Evolutionary conservation across 2,797 vertebrate species (phyloP).

Genomic region (Pangasius macronema): DNA sequence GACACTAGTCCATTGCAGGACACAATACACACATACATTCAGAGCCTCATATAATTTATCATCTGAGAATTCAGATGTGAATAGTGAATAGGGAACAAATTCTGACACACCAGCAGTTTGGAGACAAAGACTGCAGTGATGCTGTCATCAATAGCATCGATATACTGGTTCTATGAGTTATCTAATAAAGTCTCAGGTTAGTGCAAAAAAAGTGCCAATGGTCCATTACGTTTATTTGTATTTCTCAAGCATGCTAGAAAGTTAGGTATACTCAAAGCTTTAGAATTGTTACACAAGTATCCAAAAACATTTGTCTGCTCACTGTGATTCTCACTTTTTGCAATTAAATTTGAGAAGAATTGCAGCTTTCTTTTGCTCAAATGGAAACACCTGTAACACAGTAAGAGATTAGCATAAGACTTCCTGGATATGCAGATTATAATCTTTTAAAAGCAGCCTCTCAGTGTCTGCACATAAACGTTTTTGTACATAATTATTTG

Average conservation of each 20-base stretch:
- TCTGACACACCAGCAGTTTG: background rate
- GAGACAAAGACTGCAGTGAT: constrained; percentile 2
- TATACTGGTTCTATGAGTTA: background rate
- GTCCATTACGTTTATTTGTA: background rate
- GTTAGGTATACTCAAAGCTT: background rate
- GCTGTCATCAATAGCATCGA: background rate
- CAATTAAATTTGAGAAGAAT: background rate
- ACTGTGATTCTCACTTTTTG: background rate
- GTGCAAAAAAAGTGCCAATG: background rate
- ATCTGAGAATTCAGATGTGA: background rate
- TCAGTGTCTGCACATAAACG: background rate
- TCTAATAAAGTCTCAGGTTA: background rate
- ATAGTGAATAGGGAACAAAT: background rate
- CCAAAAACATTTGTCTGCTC: background rate
- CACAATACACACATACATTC: background rate
- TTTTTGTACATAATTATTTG: background rate
- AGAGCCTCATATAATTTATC: background rate
- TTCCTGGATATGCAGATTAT: background rate
- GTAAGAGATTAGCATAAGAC: background rate
- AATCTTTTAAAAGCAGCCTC: background rate
- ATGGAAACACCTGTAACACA: background rate
- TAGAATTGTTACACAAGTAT: background rate
- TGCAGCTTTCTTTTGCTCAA: background rate
- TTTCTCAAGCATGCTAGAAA: background rate
- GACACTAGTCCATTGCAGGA: background rate